Evolutionary conservation across 2,113 vertebrate genomes (phyloP).

Genomic region (Microcebus tavaratra): DNA sequence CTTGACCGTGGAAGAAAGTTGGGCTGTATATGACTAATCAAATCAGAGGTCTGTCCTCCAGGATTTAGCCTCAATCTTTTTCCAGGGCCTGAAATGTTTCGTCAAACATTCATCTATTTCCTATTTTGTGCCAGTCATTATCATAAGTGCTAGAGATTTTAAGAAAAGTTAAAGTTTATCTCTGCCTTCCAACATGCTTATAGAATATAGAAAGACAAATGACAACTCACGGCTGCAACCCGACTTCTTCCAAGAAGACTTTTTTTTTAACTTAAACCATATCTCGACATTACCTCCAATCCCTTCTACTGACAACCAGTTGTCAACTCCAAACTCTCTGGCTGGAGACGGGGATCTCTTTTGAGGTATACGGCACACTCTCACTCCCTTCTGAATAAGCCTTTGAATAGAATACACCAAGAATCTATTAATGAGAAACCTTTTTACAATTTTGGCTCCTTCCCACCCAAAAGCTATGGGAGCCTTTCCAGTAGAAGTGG

Average conservation of each 20-base stretch:
- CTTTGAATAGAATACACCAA: slow-evolving; percentile 4
- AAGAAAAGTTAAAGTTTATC: background rate
- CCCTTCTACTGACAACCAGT: background rate
- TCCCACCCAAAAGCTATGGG: background rate
- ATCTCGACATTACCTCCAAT: background rate
- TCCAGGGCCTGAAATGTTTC: background rate
- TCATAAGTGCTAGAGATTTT: background rate
- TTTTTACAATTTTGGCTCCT: background rate
- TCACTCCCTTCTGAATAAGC: background rate
- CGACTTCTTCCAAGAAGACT: background rate
- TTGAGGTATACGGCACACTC: no score
- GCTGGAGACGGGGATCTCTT: background rate
- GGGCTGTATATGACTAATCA: background rate
- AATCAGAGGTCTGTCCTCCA: background rate
- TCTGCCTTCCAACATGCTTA: background rate
- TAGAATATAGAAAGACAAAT: background rate
- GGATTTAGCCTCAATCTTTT: background rate
- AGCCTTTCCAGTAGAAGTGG: background rate
- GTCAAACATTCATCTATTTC: background rate
- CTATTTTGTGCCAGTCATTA: background rate
- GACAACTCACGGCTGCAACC: background rate
- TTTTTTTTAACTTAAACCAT: background rate
- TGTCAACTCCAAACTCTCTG: background rate
- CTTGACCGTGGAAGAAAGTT: background rate
- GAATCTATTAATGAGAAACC: background rate